Evolutionary conservation across 2,797 vertebrate genomes (phyloP).

Genomic region (Trematomus bernacchii): DNA sequence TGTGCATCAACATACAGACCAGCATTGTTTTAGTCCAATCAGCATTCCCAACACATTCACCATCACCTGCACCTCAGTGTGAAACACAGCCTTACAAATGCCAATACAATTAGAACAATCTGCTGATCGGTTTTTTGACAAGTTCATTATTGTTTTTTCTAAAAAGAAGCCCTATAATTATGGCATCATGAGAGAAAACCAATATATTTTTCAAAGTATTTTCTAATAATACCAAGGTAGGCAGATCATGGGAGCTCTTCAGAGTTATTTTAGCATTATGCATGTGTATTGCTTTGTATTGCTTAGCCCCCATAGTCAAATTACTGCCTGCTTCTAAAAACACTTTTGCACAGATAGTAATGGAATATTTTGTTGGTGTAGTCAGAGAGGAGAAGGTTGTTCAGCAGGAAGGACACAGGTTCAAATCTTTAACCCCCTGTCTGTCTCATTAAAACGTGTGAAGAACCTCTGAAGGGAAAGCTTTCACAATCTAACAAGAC

Average conservation of each 20-base stretch:
- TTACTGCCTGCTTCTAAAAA: background rate
- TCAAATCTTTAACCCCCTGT: slow-evolving; percentile 17
- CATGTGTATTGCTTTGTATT: slow-evolving; percentile 5
- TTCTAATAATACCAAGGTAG: background rate
- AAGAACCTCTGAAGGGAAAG: background rate
- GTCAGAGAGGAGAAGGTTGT: background rate
- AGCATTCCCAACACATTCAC: slow-evolving; percentile 21
- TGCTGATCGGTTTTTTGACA: background rate
- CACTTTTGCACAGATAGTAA: background rate
- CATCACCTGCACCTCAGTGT: background rate
- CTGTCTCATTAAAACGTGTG: slow-evolving; percentile 8
- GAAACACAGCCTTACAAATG: background rate
- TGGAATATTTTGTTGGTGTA: background rate
- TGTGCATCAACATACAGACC: slow-evolving; percentile 15
- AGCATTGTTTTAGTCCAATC: slow-evolving; percentile 2
- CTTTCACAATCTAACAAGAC: background rate
- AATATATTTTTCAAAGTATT: background rate
- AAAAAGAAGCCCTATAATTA: background rate
- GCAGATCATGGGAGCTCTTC: background rate
- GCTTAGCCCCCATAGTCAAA: slow-evolving; percentile 1
- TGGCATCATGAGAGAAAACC: background rate
- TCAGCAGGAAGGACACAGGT: background rate
- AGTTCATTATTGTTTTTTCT: background rate
- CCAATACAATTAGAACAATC: background rate
- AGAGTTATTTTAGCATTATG: too few species aligned